Evolutionary conservation across 1,140 invertebrate genomes (phyloP), one percentile per base, ranked within the genome.

Genomic region (Eufriesea mexicana): DNA sequence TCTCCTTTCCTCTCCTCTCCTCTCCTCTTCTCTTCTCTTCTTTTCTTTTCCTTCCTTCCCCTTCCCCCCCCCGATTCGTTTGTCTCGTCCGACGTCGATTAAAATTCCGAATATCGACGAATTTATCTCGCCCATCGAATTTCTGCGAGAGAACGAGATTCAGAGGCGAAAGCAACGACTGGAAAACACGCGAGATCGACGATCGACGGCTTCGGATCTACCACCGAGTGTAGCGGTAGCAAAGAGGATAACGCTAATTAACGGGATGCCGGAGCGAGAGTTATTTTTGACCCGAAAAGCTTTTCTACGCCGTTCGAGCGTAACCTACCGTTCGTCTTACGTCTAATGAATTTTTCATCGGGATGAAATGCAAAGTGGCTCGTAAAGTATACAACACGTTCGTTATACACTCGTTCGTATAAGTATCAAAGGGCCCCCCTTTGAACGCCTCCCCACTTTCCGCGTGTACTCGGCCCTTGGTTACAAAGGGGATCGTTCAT

Each of bases 311-410:
- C 75, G 76, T 51, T 79, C 77, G 82, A 49, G 57, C 84, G 71
- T 84, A 47, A 35, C 54, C 64, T 6, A 20, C 51, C n/a, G 61
- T 49, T 75, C 82, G 72, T 72, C 78, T 84, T 62, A 55, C 75
- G 28, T 77, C 89, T 89, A 90, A 92, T 91, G 92, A 92, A 91
- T 91, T 92, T 92, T 92, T 92, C 91, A 92, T 92, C 89, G 91
- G 79, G 86, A 75, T 64, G 72, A 79, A 81, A 92, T 92, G 91
- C 92, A 92, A 92, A 92, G 86, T 91, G 85, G 89, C 88, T 91
- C 91, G 92, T 92, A 91, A 92, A 91, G 86, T 91, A 91, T 91
- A 91, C 90, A 90, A 90, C 90, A 91, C 90, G 90, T 91, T 92
- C 90, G 91, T 91, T 90, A 91, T 90, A 90, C 88, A 89, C 84